Evolutionary conservation across 2,797 vertebrate species (phyloP), one percentile per base, ranked within the genome.

Genomic region (Novumbra hubbsi): DNA sequence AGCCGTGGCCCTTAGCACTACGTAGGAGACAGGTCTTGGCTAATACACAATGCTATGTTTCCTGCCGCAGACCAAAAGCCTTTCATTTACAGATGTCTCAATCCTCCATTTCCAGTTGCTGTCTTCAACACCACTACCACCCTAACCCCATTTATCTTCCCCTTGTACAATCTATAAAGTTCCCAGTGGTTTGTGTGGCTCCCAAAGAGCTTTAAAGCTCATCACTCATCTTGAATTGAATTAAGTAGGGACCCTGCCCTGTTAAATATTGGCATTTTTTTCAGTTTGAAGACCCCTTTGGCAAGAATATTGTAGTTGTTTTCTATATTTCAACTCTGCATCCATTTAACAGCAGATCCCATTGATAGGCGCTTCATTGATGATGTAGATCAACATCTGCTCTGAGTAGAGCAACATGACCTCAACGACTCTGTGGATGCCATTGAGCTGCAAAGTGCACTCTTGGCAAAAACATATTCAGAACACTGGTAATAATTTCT

Each of bases 31-130:
- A 72, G 68, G 64, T 69, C 30, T 45, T 6, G 41, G 81, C 73
- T 70, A 66, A 81, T 68, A 75, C 68, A 78, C 71, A 48, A 21
- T 49, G 16, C n/a, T 73, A 73, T 77, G 65, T 11, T 24, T 17
- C 72, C 60, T 70, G 73, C 76, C 71, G 72, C 74, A 69, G 75
- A 75, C 71, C 76, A 48, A 73, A 73, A 71, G 70, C 57, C 73
- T 84, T 84, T 86, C 75, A 81, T 86, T 83, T 85, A 76, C 62
- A 1, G 1, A 68, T 19, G n/a, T 76, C 81, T 75, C 78, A 65
- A 66, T 70, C 32, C 65, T 76, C 73, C 55, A 71, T 85, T 85
- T 86, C 80, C 55, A 72, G 81, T 88, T 85, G 21, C 34, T 52
- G 41, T 45, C 41, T 12, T 12, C 41, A 9, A 45, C 41, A 11